These are phyloP conservation scores for Acyrthosiphon pisum DNA, from an alignment of 1,140 invertebrate species.

Conservation along the genomic window DNA sequence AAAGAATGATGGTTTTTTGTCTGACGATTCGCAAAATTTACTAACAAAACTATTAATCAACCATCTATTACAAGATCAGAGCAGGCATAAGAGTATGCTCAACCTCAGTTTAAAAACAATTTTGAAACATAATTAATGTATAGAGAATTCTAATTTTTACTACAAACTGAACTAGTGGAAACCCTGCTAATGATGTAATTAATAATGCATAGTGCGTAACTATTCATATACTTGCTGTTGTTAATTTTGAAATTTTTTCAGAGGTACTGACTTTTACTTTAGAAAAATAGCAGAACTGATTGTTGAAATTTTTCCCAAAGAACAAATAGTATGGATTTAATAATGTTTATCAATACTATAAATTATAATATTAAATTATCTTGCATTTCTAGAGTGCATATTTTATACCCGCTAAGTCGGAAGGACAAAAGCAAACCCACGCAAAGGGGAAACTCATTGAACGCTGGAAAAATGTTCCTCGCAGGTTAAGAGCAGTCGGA, in stretches of 20 bases:
- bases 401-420: not conserved
- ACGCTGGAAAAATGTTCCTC: not conserved
- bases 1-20: not conserved
- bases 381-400: not conserved
- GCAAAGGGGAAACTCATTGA: not conserved
- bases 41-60: not conserved
- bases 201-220: too few relatives aligned
- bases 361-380: not conserved
- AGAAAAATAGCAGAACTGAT: not conserved
- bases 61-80: not conserved
- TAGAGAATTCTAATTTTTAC: not conserved
- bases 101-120: too few relatives aligned
- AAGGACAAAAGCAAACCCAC: not conserved
- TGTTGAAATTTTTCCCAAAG: not conserved
- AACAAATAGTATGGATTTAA: not conserved
- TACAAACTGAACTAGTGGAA: too few relatives aligned
- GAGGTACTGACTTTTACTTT: not conserved
- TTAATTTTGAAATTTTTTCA: not conserved
- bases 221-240: not conserved
- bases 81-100: not conserved
- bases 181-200: too few relatives aligned
- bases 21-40: not conserved
- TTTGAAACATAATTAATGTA: not conserved
- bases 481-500: not conserved
- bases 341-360: not conserved